phyloP scores from a whole-genome alignment of 1,140 invertebrate genomes.

The Chironomus tepperi region DNA sequence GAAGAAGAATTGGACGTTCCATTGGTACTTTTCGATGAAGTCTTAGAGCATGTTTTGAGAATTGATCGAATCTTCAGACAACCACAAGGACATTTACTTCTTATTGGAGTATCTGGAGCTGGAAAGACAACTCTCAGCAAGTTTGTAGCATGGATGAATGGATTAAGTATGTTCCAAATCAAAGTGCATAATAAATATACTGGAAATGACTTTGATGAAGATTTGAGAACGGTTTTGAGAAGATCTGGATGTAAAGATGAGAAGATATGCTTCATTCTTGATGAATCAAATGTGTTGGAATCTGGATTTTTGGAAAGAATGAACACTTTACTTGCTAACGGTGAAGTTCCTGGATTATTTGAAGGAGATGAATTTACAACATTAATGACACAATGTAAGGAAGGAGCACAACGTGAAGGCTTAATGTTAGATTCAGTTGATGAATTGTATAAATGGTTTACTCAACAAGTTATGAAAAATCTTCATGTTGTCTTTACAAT shows the following conservation, averaged over 20 bases:
- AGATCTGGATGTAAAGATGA: constrained; percentile 96
- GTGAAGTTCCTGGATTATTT: constrained; percentile 84
- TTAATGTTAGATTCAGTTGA: constrained; percentile 97
- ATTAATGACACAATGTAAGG: constrained; percentile 99
- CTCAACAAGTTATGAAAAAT: constrained; percentile 97
- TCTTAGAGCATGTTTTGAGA: constrained; percentile 93
- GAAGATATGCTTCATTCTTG: constrained; percentile 98
- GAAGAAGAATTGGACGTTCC: constrained; percentile 99
- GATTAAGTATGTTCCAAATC: constrained; percentile 95
- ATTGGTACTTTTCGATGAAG: constrained; percentile 96
- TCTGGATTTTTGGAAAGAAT: constrained; percentile 97
- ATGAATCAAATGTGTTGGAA: constrained; percentile 98
- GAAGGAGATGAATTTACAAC: constrained; percentile 97
- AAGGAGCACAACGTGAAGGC: constrained; percentile 95
- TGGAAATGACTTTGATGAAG: constrained; percentile 97
- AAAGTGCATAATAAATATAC: constrained; percentile 99
- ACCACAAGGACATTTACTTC: constrained; percentile 91
- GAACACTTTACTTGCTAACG: constrained; percentile 98
- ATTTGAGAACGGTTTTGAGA: constrained; percentile 84
- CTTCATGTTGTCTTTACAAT: constrained; percentile 99
- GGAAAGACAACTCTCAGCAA: constrained; percentile 98
- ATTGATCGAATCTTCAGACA: constrained; percentile 99
- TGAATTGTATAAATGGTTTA: constrained; percentile 96
- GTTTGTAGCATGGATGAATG: constrained; percentile 99
- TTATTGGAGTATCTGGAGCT: constrained; percentile 96